Base-by-base conservation (phyloP, 2,888 invertebrate genomes). In the Diadegma fenestrale region DNA sequence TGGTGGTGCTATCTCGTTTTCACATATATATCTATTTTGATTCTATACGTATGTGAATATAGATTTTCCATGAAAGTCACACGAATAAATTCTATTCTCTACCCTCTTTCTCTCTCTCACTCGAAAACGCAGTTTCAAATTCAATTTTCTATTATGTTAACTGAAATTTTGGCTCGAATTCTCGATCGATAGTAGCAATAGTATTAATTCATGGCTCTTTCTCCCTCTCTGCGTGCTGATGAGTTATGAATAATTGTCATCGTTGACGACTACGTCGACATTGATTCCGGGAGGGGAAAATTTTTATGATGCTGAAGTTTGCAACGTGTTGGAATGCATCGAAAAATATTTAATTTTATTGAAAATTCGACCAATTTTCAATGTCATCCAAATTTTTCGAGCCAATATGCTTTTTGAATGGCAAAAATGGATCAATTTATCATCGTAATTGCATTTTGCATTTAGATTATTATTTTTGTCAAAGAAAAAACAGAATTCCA, bases 1-100 rank as follows among this genome's bases (percentile, higher is more conserved):
- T 79, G 71, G 14, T 79, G 71, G 14, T 33, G 3, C 33, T 63
- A 30, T 33, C 51, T 19, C 30, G 41, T 37, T 58, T 45, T 17
- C 48, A 45, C 5, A 22, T n/a, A 14, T 54, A 14, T n/a, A 69
- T 69, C n/a, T 30, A 43, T 76, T 14, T 72, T 37, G 41, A 22
- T 6, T 41, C 14, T 41, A 14, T 58, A 19, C 41, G 26, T 58
- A 22, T 43, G 41, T 66, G 12, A 41, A 14, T 66, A 22, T 66
- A 8, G n/a, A 37, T 54, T 54, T 54, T 54, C 22, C 2, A 54
- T 54, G 22, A 22, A 54, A 54, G 54, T 22, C 54, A 54, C 54
- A 22, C 54, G 54, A 54, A 22, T 54, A 54, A 54, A 54, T 54
- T 54, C 22, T 54, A 33, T 33, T 33, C 33, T 33, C 33, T 33